Evolutionary conservation across 2,113 vertebrate species (phyloP).

Genomic region (Callipepla californica): DNA sequence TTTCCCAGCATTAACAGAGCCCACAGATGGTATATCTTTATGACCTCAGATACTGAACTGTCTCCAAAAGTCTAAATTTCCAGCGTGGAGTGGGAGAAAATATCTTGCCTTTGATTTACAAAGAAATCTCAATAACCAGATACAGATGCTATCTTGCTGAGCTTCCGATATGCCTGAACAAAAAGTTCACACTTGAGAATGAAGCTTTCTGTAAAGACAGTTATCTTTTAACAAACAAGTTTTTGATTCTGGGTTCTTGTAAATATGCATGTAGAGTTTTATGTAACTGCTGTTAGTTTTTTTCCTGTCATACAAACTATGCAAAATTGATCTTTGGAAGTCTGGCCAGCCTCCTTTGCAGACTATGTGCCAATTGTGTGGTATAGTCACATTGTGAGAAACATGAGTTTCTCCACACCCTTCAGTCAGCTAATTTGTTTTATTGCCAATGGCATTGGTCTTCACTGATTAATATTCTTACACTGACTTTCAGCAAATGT

Average conservation of each 20-base stretch:
- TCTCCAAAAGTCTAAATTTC: not conserved
- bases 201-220: not conserved
- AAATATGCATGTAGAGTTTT: not conserved
- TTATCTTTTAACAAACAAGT: not conserved
- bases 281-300: not conserved
- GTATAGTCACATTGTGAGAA: not conserved
- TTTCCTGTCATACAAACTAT: not conserved
- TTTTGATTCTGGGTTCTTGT: not conserved
- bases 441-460: not conserved
- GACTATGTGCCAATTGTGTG: not conserved
- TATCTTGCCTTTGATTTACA: not conserved
- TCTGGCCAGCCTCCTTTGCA: not conserved
- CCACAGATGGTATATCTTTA: not conserved
- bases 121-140: not conserved
- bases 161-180: not conserved
- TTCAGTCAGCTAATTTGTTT: not conserved
- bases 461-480: not conserved
- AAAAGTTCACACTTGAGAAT: not conserved
- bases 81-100: not conserved
- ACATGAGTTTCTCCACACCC: accelerated
- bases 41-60: not conserved
- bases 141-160: not conserved
- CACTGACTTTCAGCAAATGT: not conserved
- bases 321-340: not conserved
- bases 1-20: not conserved